Base-by-base conservation (phyloP, 2,888 invertebrate species). In the Julus scanicus region DNA sequence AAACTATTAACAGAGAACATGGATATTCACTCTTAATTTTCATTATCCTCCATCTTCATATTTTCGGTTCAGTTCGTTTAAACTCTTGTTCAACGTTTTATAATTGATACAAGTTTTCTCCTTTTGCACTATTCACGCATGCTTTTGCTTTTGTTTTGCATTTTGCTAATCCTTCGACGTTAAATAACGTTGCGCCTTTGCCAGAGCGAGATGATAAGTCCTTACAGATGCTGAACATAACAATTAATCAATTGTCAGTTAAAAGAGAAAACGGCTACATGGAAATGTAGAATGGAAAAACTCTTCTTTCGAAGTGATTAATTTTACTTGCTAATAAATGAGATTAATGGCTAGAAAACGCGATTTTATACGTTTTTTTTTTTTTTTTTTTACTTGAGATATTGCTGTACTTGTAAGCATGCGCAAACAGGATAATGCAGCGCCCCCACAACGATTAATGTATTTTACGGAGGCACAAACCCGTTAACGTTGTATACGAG, bases 241-340 rank as follows among this genome's bases (percentile, higher is more conserved):
- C 80, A 80, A 80, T 80, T 80, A 80, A 80, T 80, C 80, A 80
- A 80, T 80, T 80, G 80, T 80, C 80, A 80, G 80, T 80, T 80
- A n/a, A n/a, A 80, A 8, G 80, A 80, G 80, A 80, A 80, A 80
- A 80, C 80, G n/a, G 80, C 37, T 80, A 80, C 80, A 37, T 80
- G 80, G 80, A 80, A 80, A 80, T 80, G 37, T 37, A 37, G 37
- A 13, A 63, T 63, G 80, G 37, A 80, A 80, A 80, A 80, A 80
- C 37, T 15, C 37, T 37, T 80, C 37, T 37, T 80, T 80, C 37
- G 13, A 37, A 80, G 80, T 80, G 80, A 80, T 80, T 80, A 80
- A 80, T 80, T 80, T 80, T 37, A 80, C 80, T 80, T 15, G 80
- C 80, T 80, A 80, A 80, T 80, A 80, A 80, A 80, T 80, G 80